Conservation (phyloP, 2,797 vertebrate species). For the Sebastes jordani region DNA sequence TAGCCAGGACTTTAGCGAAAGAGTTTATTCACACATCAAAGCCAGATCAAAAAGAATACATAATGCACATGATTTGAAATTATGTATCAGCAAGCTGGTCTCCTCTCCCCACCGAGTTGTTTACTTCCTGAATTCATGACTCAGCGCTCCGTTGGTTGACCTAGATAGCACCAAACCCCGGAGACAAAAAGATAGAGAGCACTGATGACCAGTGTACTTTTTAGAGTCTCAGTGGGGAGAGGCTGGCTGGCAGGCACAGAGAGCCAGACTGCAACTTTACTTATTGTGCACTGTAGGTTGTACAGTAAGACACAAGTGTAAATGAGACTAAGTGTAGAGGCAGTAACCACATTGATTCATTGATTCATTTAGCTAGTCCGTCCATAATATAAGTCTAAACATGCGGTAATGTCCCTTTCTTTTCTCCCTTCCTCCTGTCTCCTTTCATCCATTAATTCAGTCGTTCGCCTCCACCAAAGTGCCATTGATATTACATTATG, state of each 20-base stretch:
- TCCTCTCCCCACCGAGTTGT: slow-evolving; percentile 42
- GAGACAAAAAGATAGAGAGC: slow-evolving; percentile 33
- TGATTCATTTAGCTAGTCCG: neutral
- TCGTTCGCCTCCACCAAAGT: slow-evolving; percentile 13
- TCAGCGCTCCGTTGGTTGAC: slow-evolving; percentile 61
- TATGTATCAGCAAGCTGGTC: slow-evolving; percentile 54
- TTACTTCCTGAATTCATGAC: slow-evolving; percentile 61
- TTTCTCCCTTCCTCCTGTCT: neutral
- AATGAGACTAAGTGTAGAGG: neutral
- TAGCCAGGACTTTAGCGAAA: slow-evolving; percentile 6
- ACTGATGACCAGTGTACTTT: slow-evolving; percentile 31
- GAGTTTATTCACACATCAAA: slow-evolving; percentile 48
- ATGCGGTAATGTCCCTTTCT: neutral
- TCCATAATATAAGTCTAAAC: neutral
- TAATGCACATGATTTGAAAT: slow-evolving; percentile 49
- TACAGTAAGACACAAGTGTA: neutral
- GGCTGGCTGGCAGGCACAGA: neutral
- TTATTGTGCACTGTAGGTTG: neutral
- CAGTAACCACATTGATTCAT: neutral
- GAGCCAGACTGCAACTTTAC: neutral
- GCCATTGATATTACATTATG: slow-evolving; percentile 39
- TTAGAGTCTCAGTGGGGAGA: slow-evolving; percentile 9
- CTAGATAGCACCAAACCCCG: slow-evolving; percentile 48
- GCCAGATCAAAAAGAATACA: slow-evolving; percentile 60
- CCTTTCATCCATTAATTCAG: slow-evolving; percentile 9